Evolutionary conservation across 2,797 vertebrate genomes (phyloP), one percentile per base, ranked within the genome.

Genomic region (Sebastolobus altivelis): DNA sequence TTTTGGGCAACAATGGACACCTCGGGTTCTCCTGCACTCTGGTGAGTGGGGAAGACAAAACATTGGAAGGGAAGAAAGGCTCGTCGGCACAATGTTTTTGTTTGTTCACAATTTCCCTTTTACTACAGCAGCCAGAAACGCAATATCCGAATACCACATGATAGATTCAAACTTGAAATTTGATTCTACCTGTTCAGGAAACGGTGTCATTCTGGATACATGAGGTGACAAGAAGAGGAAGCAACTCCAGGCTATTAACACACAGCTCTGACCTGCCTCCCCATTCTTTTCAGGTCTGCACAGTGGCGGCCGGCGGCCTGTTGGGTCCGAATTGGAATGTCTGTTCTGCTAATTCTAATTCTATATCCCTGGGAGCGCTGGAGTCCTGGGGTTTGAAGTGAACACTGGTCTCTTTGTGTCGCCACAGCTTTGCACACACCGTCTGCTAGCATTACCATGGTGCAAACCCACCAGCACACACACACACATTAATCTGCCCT

Each of bases 1-100:
- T 99, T 99, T 94, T 99, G 97, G 75, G 97, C 94, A 85, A 98
- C 97, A 93, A 99, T 94, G 88, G 98, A 98, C 86, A 99, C 89
- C 89, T 98, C 98, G 25, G 95, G 95, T 80, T 97, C 96, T 89
- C 97, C 97, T 75, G 90, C 89, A 92, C 97, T 97, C 98, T 99
- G 85, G 81, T 88, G 84, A 92, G n/a, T 85, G 66, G 22, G 62
- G 9, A 85, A 86, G 13, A 88, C 29, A 80, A 76, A 79, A 72
- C 16, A 77, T 86, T 40, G 6, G 1, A 14, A 79, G 18, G 25
- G 40, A 56, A 59, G 33, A 1, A 72, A 65, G 27, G 38, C 29
- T 46, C 0, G 3, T 18, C n/a, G 37, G 37, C 10, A 65, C 12
- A 49, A 38, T 60, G 35, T 35, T 76, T 70, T 16, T 58, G 1